Base-by-base conservation (phyloP, 2,797 vertebrate species). In the Channallabes apus region DNA sequence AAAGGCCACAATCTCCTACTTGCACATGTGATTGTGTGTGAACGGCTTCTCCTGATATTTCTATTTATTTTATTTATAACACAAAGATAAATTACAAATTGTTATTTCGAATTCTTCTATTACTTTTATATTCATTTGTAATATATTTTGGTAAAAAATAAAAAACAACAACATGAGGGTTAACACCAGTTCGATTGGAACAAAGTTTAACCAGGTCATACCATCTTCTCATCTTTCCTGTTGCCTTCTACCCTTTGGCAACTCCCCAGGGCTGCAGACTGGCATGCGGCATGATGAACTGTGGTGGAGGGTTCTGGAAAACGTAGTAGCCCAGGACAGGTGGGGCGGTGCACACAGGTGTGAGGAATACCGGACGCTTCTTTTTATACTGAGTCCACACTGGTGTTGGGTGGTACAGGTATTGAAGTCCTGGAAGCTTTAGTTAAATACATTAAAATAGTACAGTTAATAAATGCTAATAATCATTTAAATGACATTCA, bases 251-350 rank as follows among this genome's bases (percentile, higher is more conserved):
- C n/a, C 91, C 88, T 86, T 91, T 94, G 84, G 89, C 93, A 3
- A 89, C 83, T 17, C 89, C 93, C 92, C 94, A 95, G 1, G 93
- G 91, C 88, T 94, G 93, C 84, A 95, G 85, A 41, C 91, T 27
- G 78, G 94, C 93, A 27, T 94, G 94, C 67, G 95, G 94, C 56
- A 96, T 20, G 73, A 95, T 93, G 92, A 96, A 96, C 89, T 94
- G 95, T 0, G 94, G 94, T 22, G 92, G 35, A 0, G 88, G 86
- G 82, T 93, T 94, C 2, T 93, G 93, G 82, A 95, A 46, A 69
- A 96, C 84, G 86, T 95, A 96, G 91, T 94, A 95, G 85, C 94
- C 91, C 8, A 94, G 91, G 8, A 95, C 83, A n/a, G 93, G 93
- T 0, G 93, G 87, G 5, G 94, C 91, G 0, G 92, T 82, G 1